Evolutionary conservation across 2,113 vertebrate genomes (phyloP).

Genomic region (Sander vitreus): DNA sequence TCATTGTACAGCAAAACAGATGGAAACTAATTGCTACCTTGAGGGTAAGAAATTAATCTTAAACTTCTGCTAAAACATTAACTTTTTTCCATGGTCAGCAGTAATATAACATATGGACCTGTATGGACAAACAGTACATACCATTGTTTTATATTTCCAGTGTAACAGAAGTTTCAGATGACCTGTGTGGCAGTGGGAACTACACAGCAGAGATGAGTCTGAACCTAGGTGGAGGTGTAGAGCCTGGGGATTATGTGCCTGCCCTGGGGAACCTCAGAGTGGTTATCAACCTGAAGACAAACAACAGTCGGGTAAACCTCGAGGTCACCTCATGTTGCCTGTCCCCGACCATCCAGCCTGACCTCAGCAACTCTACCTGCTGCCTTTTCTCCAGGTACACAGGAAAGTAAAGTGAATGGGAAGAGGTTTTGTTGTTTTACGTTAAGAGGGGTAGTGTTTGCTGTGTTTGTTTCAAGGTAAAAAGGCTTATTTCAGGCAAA

Average conservation of each 20-base stretch:
- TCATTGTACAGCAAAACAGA: background rate
- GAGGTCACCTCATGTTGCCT: slow-evolving; percentile 82
- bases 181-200: slow-evolving; percentile 82
- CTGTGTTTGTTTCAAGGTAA: background rate
- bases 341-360: slow-evolving; percentile 60
- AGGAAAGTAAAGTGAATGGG: background rate
- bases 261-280: slow-evolving; percentile 72
- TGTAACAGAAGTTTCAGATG: slow-evolving; percentile 78
- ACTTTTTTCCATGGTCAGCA: background rate
- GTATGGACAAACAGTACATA: background rate
- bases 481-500: background rate
- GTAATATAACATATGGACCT: too few species aligned
- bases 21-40: slow-evolving; percentile 1
- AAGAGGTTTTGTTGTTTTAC: background rate
- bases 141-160: slow-evolving; percentile 53
- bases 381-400: slow-evolving; percentile 82
- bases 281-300: slow-evolving; percentile 77
- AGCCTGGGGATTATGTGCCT: slow-evolving; percentile 43
- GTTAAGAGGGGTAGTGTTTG: background rate
- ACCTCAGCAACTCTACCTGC: slow-evolving; percentile 69
- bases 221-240: slow-evolving; percentile 42
- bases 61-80: background rate
- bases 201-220: slow-evolving; percentile 84
- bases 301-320: slow-evolving; percentile 78
- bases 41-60: background rate